Percentiles rank a stretch among this genome's conserved stretches.
Conservation (phyloP, 2,888 invertebrate genomes). For the Cheiracanthium punctorium region DNA sequence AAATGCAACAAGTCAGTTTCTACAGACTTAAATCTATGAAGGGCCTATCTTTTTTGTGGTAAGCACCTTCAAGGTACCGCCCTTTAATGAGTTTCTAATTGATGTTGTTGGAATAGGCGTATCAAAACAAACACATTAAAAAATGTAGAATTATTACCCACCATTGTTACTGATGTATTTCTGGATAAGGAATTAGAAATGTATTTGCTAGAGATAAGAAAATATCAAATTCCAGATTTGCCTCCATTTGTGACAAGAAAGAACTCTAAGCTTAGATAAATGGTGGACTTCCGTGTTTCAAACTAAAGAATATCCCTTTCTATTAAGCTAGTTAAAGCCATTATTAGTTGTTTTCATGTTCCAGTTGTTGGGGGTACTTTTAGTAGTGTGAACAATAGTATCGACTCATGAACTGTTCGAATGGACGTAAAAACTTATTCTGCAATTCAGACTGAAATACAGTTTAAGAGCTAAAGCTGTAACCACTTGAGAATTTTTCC, state of each 20-base stretch:
- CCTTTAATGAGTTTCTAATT: background rate
- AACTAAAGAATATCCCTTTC: background rate
- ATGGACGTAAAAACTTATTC: background rate
- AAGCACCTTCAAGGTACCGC: background rate
- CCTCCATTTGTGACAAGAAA: background rate
- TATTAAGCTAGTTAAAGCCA: background rate
- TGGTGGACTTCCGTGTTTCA: background rate
- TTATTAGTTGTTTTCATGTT: background rate
- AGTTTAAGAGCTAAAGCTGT: background rate
- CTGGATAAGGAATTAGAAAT: background rate
- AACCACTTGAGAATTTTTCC: background rate
- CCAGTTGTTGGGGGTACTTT: background rate
- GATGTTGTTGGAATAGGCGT: background rate
- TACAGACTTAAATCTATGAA: background rate
- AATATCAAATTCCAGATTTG: background rate
- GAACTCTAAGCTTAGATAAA: background rate
- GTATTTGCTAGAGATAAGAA: background rate
- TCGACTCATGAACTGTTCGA: background rate
- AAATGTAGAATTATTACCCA: background rate
- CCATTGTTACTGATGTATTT: background rate
- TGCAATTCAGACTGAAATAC: background rate
- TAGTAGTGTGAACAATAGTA: background rate
- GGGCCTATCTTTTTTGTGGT: background rate
- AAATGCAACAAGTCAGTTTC: slow-evolving; percentile 1
- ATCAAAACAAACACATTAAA: background rate